Base-by-base conservation (phyloP, 2,888 invertebrate genomes). In the Emesis russula region DNA sequence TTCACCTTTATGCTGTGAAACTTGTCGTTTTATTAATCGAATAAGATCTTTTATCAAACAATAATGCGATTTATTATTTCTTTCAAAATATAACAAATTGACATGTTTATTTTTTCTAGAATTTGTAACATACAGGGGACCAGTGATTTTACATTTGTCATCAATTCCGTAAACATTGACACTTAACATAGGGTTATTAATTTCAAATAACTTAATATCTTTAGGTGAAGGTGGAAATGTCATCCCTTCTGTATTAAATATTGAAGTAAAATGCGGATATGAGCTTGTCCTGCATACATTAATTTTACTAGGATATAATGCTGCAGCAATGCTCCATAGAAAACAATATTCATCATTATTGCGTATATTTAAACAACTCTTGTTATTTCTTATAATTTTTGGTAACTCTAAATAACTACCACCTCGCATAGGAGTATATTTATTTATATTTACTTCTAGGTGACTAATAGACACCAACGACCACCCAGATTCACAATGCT, bases 101-200 rank as follows among this genome's bases (percentile, higher is more conserved):
- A 92, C 15, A 63, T 91, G 91, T 33, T 85, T 89, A 9, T 25
- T 4, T 84, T 87, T 90, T 76, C 78, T 87, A 0, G 1, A 41
- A 25, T 66, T 83, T 2, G 81, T 85, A 9, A 85, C 6, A 82
- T 89, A 92, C 44, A 92, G 44, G n/a, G 92, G 92, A 2, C 92
- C 90, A 77, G 85, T 92, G 3, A 89, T 81, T 66, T 53, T 44
- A 68, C 63, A 68, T 36, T 76, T 76, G 13, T 86, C 81, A 41
- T 92, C 85, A 44, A 92, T 79, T 0, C 90, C 90, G 77, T 89
- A 90, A 58, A 90, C 68, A 76, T 83, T 87, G n/a, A 89, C 31
- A 79, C 89, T 88, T 25, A 89, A 68, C 13, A 68, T 63, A 71
- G 71, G 41, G 77, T 89, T 91, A 73, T 73, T 77, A 63, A 81